These are phyloP conservation scores for Myopa tessellatipennis DNA, from an alignment of 2,888 invertebrate species.

Conservation along the genomic window DNA sequence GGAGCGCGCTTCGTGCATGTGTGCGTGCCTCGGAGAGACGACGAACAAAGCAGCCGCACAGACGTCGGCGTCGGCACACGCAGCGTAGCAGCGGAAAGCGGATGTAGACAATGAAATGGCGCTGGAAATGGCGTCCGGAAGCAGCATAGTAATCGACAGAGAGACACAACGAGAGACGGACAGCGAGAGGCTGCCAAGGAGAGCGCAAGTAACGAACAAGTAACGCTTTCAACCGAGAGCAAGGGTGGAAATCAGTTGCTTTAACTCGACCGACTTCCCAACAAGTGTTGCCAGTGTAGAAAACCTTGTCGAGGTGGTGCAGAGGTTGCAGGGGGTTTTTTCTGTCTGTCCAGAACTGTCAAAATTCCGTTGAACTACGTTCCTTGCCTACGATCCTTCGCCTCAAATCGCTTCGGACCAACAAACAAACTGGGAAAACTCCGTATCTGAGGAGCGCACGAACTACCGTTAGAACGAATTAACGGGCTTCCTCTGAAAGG, in stretches of 20 bases:
- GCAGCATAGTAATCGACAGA: neutral
- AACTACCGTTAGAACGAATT: neutral
- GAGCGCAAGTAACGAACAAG: conserved; percentile 1
- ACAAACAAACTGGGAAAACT: conserved; percentile 18
- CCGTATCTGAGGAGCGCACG: neutral
- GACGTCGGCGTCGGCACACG: too few relatives aligned
- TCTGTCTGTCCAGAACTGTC: conserved; percentile 18
- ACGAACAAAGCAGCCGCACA: conserved; percentile 23
- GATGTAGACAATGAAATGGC: conserved; percentile 34
- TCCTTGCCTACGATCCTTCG: neutral
- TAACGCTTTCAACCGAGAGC: neutral
- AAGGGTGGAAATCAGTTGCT: neutral
- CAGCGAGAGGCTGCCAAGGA: neutral
- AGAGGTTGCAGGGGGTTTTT: neutral
- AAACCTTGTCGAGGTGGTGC: neutral
- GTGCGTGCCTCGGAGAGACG: conserved; percentile 15
- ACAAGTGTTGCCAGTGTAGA: conserved; percentile 10
- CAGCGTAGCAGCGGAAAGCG: conserved; percentile 28
- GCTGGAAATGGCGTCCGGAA: conserved; percentile 38
- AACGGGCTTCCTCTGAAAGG: neutral
- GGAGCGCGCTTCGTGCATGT: neutral
- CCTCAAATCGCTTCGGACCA: neutral
- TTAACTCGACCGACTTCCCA: neutral
- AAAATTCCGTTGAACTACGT: conserved; percentile 1
- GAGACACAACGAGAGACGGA: neutral